Evolutionary conservation across 2,888 invertebrate genomes (phyloP).

Genomic region (Orthosia cruda): DNA sequence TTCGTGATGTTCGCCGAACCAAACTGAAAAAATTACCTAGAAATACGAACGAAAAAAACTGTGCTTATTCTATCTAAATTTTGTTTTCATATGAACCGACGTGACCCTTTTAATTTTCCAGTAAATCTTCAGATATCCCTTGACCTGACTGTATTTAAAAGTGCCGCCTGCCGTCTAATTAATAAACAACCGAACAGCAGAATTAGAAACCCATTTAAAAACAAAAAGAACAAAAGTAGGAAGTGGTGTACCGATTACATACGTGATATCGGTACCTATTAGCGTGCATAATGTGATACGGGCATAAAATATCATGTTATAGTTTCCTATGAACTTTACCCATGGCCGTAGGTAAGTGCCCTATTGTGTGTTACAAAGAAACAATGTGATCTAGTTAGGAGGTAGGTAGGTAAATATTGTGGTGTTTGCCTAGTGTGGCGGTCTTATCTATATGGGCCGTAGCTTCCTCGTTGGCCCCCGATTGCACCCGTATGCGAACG

Average conservation of each 20-base stretch:
- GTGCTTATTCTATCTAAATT: background rate
- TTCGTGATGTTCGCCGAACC: conserved; percentile 10
- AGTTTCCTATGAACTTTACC: conserved; percentile 53
- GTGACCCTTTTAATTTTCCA: background rate
- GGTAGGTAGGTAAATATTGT: conserved; percentile 74
- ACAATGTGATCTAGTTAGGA: conserved; percentile 59
- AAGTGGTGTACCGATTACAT: conserved; percentile 31
- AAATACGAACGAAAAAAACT: background rate
- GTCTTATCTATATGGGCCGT: conserved; percentile 88
- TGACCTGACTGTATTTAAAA: background rate
- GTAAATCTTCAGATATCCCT: background rate
- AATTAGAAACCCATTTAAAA: background rate
- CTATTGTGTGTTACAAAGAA: conserved; percentile 61
- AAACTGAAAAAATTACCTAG: conserved; percentile 3
- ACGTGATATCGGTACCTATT: conserved; percentile 8
- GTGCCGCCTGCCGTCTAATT: background rate
- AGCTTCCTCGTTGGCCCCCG: conserved; percentile 85
- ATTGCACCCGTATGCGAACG: conserved; percentile 75
- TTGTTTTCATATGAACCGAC: background rate
- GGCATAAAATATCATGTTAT: conserved; percentile 18
- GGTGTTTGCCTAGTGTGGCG: conserved; percentile 77
- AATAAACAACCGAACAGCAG: background rate
- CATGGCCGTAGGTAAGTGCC: conserved; percentile 31
- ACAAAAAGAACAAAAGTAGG: conserved; percentile 8
- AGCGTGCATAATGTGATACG: conserved; percentile 12